These are phyloP conservation scores for Paramormyrops hopkinsi DNA, from an alignment of 2,797 vertebrate genomes.

Conservation along the genomic window DNA sequence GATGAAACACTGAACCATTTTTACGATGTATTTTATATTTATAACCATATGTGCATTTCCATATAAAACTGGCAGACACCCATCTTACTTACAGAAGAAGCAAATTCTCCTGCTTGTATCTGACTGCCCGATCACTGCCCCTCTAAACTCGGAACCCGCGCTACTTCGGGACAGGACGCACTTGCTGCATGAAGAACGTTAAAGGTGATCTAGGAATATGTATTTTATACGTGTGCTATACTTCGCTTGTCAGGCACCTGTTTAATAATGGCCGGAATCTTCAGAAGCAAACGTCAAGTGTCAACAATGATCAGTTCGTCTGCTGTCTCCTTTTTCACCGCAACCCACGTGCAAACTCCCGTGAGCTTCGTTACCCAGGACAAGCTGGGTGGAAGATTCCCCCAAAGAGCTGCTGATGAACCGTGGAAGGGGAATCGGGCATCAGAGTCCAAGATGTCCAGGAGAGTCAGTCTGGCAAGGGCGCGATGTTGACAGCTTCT, in stretches of 20 bases:
- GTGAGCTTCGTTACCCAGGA: conserved; percentile 6
- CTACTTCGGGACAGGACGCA: background rate
- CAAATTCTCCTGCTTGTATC: background rate
- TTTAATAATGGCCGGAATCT: conserved; percentile 6
- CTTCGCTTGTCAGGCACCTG: conserved; percentile 6
- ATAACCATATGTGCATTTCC: background rate
- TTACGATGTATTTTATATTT: background rate
- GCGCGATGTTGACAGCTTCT: background rate
- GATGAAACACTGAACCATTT: background rate
- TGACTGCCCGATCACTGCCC: background rate
- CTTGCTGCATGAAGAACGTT: background rate
- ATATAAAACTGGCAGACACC: background rate
- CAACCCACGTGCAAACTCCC: background rate
- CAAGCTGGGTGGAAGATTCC: background rate
- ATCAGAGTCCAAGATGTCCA: background rate
- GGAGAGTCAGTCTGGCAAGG: background rate
- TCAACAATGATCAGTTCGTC: conserved; percentile 18
- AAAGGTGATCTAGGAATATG: background rate
- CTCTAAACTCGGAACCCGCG: background rate
- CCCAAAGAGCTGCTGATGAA: background rate
- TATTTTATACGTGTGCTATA: background rate
- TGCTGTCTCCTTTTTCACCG: background rate
- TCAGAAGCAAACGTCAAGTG: background rate
- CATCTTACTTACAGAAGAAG: background rate
- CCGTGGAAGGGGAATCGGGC: background rate